phyloP scores from a whole-genome alignment of 2,888 invertebrate genomes.

The Teleogryllus oceanicus region DNA sequence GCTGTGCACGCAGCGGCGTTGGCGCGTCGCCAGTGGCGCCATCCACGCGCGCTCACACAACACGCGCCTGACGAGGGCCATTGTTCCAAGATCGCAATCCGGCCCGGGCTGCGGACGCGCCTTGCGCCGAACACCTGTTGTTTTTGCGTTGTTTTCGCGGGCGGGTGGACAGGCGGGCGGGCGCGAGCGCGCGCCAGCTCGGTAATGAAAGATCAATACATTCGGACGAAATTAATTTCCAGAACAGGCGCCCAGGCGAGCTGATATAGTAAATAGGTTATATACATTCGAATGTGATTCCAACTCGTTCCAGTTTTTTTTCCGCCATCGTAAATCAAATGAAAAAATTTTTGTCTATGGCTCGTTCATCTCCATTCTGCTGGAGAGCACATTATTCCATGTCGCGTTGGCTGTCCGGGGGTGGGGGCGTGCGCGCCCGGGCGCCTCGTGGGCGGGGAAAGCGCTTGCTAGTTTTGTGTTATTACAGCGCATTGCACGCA shows the following conservation, averaged over 20 bases:
- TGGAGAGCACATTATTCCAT: constrained; percentile 23
- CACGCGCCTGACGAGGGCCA: neutral
- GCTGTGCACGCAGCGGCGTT: no score
- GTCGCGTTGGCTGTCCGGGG: constrained; percentile 25
- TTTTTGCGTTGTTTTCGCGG: constrained; percentile 18
- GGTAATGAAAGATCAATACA: constrained; percentile 18
- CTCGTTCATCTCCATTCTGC: constrained; percentile 18
- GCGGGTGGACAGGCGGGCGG: neutral
- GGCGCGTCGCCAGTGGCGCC: no score
- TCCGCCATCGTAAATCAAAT: constrained; percentile 18
- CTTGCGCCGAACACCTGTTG: neutral
- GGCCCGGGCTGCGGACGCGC: neutral
- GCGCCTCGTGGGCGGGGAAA: neutral
- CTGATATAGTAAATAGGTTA: constrained; percentile 18
- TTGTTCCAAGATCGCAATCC: constrained; percentile 18
- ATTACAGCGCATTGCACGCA: constrained; percentile 33
- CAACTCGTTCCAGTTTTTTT: constrained; percentile 4
- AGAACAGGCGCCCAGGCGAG: constrained; percentile 4
- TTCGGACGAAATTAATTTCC: constrained; percentile 9
- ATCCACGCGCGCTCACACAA: no score
- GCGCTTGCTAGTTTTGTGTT: constrained; percentile 22
- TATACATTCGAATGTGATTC: constrained; percentile 18
- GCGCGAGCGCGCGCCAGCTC: neutral
- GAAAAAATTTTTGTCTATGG: constrained; percentile 11
- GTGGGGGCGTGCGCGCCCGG: neutral